phyloP scores from a whole-genome alignment of 2,797 vertebrate species.

The Pangasius djambal region DNA sequence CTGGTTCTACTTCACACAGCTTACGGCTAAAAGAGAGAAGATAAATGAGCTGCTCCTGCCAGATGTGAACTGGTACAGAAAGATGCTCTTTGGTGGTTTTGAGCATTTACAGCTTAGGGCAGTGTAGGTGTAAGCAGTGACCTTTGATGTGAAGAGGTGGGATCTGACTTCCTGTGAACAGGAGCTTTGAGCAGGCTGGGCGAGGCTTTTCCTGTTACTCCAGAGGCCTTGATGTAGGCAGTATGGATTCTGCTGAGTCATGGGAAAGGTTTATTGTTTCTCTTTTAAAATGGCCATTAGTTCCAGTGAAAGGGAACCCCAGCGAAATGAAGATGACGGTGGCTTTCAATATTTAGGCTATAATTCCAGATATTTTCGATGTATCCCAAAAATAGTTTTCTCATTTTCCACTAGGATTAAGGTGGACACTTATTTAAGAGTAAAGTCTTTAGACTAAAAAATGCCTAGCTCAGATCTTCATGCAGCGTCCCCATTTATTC shows the following conservation, averaged over 20 bases:
- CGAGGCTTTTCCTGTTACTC: slow-evolving; percentile 34
- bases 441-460: not conserved
- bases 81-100: not conserved
- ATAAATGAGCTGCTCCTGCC: not conserved
- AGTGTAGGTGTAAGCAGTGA: slow-evolving; percentile 10
- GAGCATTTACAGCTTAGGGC: slow-evolving; percentile 7
- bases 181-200: not conserved
- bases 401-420: not conserved
- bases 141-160: slow-evolving; percentile 22
- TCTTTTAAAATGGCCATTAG: not conserved
- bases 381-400: not conserved
- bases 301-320: not conserved
- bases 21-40: not conserved
- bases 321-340: not conserved
- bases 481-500: not conserved
- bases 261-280: slow-evolving; percentile 35
- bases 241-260: slow-evolving; percentile 50
- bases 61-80: slow-evolving; percentile 1
- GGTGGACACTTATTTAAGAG: not conserved
- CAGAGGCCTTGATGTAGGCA: slow-evolving; percentile 15
- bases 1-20: not conserved
- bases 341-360: not conserved
- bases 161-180: slow-evolving; percentile 24
- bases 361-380: not conserved
- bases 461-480: not conserved